Percentiles rank a stretch among this genome's conserved stretches.
phyloP scores from a whole-genome alignment of 2,888 invertebrate species.

The Rotaria macrura region DNA sequence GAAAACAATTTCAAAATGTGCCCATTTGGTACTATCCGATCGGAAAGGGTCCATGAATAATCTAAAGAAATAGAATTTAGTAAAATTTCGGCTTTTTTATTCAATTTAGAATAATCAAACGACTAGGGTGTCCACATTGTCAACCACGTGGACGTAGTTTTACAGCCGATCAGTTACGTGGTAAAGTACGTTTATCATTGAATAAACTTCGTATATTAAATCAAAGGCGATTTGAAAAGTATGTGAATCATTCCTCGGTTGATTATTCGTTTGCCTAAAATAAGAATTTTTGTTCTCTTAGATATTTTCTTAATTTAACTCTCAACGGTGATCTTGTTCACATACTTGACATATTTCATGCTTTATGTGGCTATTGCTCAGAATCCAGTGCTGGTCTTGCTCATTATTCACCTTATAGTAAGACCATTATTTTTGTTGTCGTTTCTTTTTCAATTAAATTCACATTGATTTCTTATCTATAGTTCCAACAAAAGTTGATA shows the following conservation, averaged over 20 bases:
- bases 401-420: slow-evolving; percentile 36
- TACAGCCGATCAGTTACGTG: slow-evolving; percentile 28
- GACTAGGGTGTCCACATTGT: slow-evolving; percentile 31
- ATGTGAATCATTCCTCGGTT: not conserved
- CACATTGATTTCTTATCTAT: not conserved
- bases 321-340: slow-evolving; percentile 44
- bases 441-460: too few relatives aligned
- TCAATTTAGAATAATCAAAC: slow-evolving; percentile 26
- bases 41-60: too few relatives aligned
- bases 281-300: not conserved
- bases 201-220: slow-evolving; percentile 23
- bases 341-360: slow-evolving; percentile 81
- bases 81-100: too few relatives aligned
- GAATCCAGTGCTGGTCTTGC: slow-evolving; percentile 58
- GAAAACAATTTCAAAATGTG: too few relatives aligned
- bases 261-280: too few relatives aligned
- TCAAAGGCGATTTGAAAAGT: slow-evolving; percentile 24
- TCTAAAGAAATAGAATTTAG: too few relatives aligned
- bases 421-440: not conserved
- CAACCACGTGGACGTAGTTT: slow-evolving; percentile 22
- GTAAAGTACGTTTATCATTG: slow-evolving; percentile 26
- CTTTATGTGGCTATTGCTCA: slow-evolving; percentile 85
- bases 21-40: too few relatives aligned
- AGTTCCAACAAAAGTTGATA: not conserved
- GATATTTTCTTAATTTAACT: slow-evolving; percentile 24